Evolutionary conservation across 2,888 invertebrate species (phyloP), one percentile per base, ranked within the genome.

Genomic region (Tachina grossa): DNA sequence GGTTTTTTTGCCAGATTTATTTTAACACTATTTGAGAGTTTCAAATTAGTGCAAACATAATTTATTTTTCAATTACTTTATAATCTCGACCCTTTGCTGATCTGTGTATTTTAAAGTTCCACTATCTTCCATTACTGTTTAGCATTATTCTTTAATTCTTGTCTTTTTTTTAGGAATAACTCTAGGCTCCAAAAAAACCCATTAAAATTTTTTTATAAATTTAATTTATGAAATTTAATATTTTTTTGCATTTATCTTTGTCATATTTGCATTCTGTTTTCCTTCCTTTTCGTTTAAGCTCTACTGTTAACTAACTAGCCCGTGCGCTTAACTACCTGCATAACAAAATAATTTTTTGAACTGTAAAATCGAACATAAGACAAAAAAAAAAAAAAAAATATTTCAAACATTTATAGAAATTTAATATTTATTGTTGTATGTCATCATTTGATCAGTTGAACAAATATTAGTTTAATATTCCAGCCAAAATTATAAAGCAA

Each of bases 381-480:
- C 1, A 51, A 61, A 74, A 41, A 47, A n/a, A 31, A 47, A n/a
- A 31, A 53, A 3, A 3, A 31, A 3, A 31, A 31, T 16, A 22
- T 41, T 45, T 49, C 22, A 22, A 45, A 57, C 57, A 57, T 55
- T 55, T 75, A 61, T 31, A 63, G 76, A 82, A 82, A 82, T 83
- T 83, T 83, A 72, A 83, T 83, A 83, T 78, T 74, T 83, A 83
- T 83, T 61, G 66, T 59, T 41, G 53, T 68, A 83, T 53, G 53
- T 68, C 65, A 47, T 68, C 65, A 57, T 68, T 72, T 78, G 59
- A 78, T 57, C 72, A 53, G 65, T 59, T 53, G 19, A 43, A 59
- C 59, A 77, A 77, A 77, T 66, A 66, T 63, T 78, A 71, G 65
- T 72, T 72, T 83, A 59, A 74, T 83, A 66, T 78, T 72, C 19